Evolutionary conservation across 2,888 invertebrate genomes (phyloP).

Genomic region (Sminthurides aquaticus): DNA sequence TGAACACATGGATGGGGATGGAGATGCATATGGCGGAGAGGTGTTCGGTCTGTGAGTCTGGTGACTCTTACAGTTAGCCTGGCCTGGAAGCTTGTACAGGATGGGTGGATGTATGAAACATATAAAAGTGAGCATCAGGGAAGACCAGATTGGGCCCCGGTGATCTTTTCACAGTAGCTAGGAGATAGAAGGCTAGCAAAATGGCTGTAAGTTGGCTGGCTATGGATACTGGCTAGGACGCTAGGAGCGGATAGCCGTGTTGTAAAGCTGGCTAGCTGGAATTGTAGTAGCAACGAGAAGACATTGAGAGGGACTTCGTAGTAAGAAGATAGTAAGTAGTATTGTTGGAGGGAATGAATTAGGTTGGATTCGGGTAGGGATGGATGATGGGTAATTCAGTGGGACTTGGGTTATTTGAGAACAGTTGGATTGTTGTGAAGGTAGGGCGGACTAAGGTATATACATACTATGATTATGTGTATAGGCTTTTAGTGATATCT

Average conservation of each 20-base stretch:
- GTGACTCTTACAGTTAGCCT: neutral
- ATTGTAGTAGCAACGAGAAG: no score
- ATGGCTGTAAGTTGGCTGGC: no score
- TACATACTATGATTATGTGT: neutral
- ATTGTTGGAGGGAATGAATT: neutral
- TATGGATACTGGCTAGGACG: no score
- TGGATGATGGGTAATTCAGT: neutral
- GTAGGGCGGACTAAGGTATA: neutral
- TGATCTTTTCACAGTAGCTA: no score
- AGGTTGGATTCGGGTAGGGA: neutral
- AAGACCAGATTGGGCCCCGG: neutral
- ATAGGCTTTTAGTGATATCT: neutral
- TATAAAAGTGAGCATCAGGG: neutral
- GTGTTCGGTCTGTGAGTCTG: neutral
- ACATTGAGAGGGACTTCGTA: no score
- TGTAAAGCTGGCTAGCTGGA: no score
- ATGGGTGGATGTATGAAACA: neutral
- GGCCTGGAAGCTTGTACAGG: neutral
- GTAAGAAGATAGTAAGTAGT: neutral
- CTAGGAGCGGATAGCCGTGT: no score
- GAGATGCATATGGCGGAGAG: neutral
- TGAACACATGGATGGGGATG: conserved; percentile 15
- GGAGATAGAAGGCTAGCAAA: no score
- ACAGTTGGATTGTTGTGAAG: neutral
- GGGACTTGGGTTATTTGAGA: neutral